Percentiles rank a stretch among this genome's conserved stretches.
These are phyloP conservation scores for Zelostemma sp. DNA, from an alignment of 1,140 invertebrate species.

Conservation along the genomic window DNA sequence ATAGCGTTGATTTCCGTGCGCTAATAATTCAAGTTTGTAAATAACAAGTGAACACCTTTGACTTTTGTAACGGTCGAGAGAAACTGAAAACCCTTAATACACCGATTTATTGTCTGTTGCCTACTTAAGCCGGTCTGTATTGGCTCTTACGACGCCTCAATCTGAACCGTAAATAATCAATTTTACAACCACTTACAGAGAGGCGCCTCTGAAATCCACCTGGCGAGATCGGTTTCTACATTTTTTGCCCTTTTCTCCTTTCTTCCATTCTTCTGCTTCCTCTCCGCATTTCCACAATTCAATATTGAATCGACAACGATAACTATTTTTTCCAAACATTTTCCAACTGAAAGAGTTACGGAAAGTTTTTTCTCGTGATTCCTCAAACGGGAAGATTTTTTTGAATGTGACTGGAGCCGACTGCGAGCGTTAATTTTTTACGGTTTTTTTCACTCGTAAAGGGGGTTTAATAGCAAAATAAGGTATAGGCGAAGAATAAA, in stretches of 20 bases:
- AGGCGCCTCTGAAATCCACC: slow-evolving; percentile 26
- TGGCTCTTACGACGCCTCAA: slow-evolving; percentile 45
- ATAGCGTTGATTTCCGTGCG: neutral
- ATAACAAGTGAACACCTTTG: neutral
- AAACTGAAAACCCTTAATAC: slow-evolving; percentile 42
- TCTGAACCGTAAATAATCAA: slow-evolving; percentile 46
- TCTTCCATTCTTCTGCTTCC: slow-evolving; percentile 13
- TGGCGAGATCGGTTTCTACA: slow-evolving; percentile 17
- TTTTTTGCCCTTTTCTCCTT: neutral
- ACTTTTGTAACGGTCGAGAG: neutral
- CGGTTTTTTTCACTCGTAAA: slow-evolving; percentile 9
- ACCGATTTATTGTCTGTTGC: slow-evolving; percentile 46
- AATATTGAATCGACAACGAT: neutral
- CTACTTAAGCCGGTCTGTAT: slow-evolving; percentile 14
- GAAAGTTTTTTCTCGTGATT: too few relatives aligned
- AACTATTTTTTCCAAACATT: too few relatives aligned
- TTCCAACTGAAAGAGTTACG: too few relatives aligned
- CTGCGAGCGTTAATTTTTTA: slow-evolving; percentile 13
- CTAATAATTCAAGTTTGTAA: neutral
- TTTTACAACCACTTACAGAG: slow-evolving; percentile 45
- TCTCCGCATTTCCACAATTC: neutral
- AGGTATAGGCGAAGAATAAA: slow-evolving; percentile 14
- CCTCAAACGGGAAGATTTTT: too few relatives aligned
- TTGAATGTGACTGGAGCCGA: neutral
- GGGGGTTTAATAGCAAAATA: slow-evolving; percentile 9